A percentile compares a stretch with the other conserved stretches of the same genome.
Conservation (phyloP, 35 echinoderm and acorn worm genomes). For the Patiria miniata region DNA sequence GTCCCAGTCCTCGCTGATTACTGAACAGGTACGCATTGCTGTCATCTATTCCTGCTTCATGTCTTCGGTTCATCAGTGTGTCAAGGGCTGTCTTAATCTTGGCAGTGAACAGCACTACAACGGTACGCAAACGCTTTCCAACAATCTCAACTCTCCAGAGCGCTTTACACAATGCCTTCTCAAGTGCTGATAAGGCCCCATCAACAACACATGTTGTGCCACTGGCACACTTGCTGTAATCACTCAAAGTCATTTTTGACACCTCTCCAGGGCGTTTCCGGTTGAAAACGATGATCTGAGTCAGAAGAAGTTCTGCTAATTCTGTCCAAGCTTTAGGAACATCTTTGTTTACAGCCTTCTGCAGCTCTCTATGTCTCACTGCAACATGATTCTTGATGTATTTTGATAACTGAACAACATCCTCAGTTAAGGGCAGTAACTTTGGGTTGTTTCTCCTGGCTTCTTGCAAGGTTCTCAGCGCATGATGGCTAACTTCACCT, state of each 20-base stretch:
- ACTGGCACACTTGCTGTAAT: constrained; percentile 31
- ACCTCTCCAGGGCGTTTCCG: constrained; percentile 56
- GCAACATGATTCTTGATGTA: not conserved
- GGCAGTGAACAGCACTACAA: constrained; percentile 38
- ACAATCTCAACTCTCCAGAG: constrained; percentile 61
- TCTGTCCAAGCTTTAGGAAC: constrained; percentile 42
- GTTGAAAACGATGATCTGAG: constrained; percentile 67
- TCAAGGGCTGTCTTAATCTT: no score
- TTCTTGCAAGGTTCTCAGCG: constrained; percentile 36
- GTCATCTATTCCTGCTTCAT: no score
- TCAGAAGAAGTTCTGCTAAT: constrained; percentile 13
- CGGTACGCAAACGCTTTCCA: constrained; percentile 39
- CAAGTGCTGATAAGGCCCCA: constrained; percentile 20
- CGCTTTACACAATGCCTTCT: constrained; percentile 28
- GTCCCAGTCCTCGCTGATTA: no score
- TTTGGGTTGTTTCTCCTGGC: constrained; percentile 46
- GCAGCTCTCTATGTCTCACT: constrained; percentile 22
- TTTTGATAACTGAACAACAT: constrained; percentile 42
- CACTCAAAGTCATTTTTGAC: constrained; percentile 61
- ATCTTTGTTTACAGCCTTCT: constrained; percentile 8
- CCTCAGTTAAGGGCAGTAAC: constrained; percentile 38
- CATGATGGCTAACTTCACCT: constrained; percentile 29
- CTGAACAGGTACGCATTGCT: no score
- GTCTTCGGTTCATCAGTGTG: no score
- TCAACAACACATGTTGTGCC: constrained; percentile 22